Evolutionary conservation across 2,113 vertebrate species (phyloP).

Genomic region (Alethe castanea): DNA sequence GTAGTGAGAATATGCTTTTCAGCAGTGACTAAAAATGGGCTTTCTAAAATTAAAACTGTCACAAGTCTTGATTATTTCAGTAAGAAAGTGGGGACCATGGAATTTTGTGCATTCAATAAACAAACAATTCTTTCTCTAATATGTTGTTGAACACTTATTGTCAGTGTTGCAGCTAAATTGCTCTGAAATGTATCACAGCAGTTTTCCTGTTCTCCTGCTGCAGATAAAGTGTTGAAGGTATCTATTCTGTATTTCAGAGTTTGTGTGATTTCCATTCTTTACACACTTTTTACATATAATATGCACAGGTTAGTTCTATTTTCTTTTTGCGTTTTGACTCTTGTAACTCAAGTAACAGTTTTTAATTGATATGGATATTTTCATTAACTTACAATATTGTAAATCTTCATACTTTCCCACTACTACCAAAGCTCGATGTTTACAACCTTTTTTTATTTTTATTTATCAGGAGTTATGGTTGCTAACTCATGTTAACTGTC

Average conservation of each 20-base stretch:
- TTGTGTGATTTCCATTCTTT: background rate
- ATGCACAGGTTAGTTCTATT: background rate
- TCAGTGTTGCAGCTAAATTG: background rate
- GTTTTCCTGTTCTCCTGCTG: background rate
- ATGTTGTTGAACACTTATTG: background rate
- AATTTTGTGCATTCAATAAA: background rate
- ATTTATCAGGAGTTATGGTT: background rate
- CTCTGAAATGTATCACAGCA: background rate
- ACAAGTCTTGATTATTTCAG: background rate
- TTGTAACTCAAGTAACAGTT: background rate
- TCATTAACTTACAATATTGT: background rate
- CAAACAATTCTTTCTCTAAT: background rate
- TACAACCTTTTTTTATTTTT: background rate
- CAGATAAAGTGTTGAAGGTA: background rate
- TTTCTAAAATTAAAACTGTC: background rate
- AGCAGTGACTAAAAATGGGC: background rate
- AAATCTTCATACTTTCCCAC: background rate
- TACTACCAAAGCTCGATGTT: accelerated
- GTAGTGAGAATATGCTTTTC: background rate
- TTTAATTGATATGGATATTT: background rate
- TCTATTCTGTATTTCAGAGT: background rate
- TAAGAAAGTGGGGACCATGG: background rate
- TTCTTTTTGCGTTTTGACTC: background rate
- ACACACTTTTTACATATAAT: background rate
- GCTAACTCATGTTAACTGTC: background rate